Conservation (phyloP, 2,797 vertebrate genomes). For the Decapterus maruadsi region DNA sequence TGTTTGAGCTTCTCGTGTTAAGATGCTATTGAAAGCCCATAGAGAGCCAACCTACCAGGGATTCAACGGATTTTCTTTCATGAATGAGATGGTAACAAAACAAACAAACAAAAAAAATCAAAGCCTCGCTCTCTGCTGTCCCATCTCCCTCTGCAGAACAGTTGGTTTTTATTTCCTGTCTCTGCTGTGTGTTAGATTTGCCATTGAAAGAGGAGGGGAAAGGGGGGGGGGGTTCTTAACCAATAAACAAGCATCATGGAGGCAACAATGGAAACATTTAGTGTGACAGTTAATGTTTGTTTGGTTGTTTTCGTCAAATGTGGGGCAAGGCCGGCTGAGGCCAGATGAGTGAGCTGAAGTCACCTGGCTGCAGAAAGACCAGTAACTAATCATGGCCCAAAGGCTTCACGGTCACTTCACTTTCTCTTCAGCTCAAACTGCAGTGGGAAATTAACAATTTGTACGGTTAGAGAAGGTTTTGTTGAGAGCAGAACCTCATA, state of each 20-base stretch:
- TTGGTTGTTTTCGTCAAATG: slow-evolving; percentile 58
- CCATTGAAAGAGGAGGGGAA: slow-evolving; percentile 26
- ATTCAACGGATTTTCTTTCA: slow-evolving; percentile 59
- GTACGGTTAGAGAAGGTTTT: not conserved
- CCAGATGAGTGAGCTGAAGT: slow-evolving; percentile 59
- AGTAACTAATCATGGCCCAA: slow-evolving; percentile 40
- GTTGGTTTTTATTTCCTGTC: slow-evolving; percentile 81
- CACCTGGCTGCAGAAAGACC: slow-evolving; percentile 42
- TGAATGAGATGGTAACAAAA: slow-evolving; percentile 58
- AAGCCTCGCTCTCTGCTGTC: slow-evolving; percentile 54
- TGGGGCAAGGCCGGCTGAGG: slow-evolving; percentile 31
- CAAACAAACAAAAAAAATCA: slow-evolving; percentile 38
- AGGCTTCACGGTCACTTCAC: slow-evolving; percentile 18
- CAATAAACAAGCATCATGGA: slow-evolving; percentile 67
- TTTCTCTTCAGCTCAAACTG: slow-evolving; percentile 29
- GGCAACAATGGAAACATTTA: slow-evolving; percentile 74
- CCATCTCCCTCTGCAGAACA: slow-evolving; percentile 50
- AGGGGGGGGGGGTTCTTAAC: slow-evolving; percentile 29
- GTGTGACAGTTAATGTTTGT: slow-evolving; percentile 63
- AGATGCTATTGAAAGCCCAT: slow-evolving; percentile 33
- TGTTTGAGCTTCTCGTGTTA: slow-evolving; percentile 50
- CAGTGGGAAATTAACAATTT: not conserved
- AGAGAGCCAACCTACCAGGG: slow-evolving; percentile 49
- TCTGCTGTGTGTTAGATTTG: slow-evolving; percentile 61
- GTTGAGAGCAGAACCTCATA: not conserved